phyloP scores from a whole-genome alignment of 1,140 invertebrate species.

The Bombus cullumanus region DNA sequence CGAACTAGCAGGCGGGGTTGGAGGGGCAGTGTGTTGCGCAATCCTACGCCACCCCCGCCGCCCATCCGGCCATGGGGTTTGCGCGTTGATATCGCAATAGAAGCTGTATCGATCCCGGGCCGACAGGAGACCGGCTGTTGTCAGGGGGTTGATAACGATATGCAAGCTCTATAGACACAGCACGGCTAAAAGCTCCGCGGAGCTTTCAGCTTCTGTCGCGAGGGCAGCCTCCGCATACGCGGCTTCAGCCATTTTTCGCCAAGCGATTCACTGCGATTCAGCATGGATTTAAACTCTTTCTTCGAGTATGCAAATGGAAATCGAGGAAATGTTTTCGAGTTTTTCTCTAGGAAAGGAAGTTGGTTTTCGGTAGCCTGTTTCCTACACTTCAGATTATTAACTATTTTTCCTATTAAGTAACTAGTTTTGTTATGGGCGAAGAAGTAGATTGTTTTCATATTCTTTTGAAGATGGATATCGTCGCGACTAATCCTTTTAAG shows the following conservation, averaged over 20 bases:
- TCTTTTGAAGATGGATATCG: too few relatives aligned
- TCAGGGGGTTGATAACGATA: constrained; percentile 80
- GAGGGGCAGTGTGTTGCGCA: background rate
- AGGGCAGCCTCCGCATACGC: background rate
- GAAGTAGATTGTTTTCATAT: too few relatives aligned
- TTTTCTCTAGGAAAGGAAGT: background rate
- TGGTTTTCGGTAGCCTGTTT: background rate
- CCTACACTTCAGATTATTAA: too few relatives aligned
- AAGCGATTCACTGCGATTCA: background rate
- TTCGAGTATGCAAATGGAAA: background rate
- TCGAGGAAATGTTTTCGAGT: background rate
- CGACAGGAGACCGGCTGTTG: constrained; percentile 76
- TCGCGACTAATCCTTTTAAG: too few relatives aligned
- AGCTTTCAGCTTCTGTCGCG: constrained; percentile 37
- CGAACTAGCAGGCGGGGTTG: constrained; percentile 18
- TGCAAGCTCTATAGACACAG: constrained; percentile 64
- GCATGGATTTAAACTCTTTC: background rate
- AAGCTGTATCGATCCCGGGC: constrained; percentile 79
- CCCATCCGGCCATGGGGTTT: constrained; percentile 74
- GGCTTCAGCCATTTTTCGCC: constrained; percentile 17
- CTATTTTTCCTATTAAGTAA: too few relatives aligned
- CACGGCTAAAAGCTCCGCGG: constrained; percentile 49
- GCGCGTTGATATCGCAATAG: constrained; percentile 78
- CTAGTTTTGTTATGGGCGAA: too few relatives aligned
- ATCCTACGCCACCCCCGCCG: constrained; percentile 32